These are phyloP conservation scores for Mus minutoides DNA, from an alignment of 2,797 vertebrate genomes.

Conservation along the genomic window DNA sequence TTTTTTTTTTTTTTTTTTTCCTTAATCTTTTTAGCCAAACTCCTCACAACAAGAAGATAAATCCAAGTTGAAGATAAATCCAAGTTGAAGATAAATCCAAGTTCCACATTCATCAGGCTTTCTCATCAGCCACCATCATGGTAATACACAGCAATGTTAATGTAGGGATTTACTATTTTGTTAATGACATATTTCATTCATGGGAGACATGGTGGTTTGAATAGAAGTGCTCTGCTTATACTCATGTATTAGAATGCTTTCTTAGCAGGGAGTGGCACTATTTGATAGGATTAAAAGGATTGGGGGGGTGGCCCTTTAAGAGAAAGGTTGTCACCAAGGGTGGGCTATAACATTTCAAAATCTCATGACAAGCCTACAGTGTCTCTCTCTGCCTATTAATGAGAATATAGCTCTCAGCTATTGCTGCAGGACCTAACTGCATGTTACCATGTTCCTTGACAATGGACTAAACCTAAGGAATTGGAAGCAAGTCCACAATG, in stretches of 20 bases:
- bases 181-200: neutral
- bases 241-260: neutral
- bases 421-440: neutral
- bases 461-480: neutral
- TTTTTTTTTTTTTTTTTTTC: too few species aligned
- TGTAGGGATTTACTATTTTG: neutral
- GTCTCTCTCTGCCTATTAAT: neutral
- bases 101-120: too few species aligned
- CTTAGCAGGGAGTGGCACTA: neutral
- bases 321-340: too few species aligned
- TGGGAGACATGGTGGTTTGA: neutral
- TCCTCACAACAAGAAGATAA: neutral
- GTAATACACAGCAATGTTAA: neutral
- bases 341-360: neutral
- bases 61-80: neutral
- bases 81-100: neutral
- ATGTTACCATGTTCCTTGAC: too few species aligned
- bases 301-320: too few species aligned
- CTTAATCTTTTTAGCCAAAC: neutral
- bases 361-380: neutral
- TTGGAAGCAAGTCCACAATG: too few species aligned
- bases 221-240: neutral
- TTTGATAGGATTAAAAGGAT: neutral
- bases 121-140: neutral
- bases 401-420: neutral